A percentile compares a stretch with the other conserved stretches of the same genome.
phyloP scores from a whole-genome alignment of 2,888 invertebrate genomes.

The Acronicta leporina region DNA sequence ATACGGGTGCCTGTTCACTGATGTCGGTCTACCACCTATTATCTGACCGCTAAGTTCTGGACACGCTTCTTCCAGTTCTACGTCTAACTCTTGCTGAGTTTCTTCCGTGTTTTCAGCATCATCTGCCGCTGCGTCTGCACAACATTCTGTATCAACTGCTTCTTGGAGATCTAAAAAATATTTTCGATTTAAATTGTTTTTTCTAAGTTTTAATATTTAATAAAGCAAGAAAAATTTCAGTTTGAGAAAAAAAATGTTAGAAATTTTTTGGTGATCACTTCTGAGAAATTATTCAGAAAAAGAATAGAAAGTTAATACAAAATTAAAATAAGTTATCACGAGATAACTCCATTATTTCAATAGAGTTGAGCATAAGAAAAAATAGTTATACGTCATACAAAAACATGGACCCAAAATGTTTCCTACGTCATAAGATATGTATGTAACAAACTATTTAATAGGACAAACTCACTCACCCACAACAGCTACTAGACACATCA shows the following conservation, averaged over 20 bases:
- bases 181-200: background rate
- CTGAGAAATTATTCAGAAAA: no score
- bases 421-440: background rate
- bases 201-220: no score
- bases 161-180: constrained; percentile 76
- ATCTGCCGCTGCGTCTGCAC: constrained; percentile 63
- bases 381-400: no score
- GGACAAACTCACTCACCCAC: constrained; percentile 45
- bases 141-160: constrained; percentile 67
- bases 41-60: constrained; percentile 85
- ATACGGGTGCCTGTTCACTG: constrained; percentile 79
- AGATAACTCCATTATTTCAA: no score
- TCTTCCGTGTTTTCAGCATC: constrained; percentile 54
- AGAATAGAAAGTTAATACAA: no score
- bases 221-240: no score
- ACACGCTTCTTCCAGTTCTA: constrained; percentile 76
- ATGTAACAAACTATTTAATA: background rate
- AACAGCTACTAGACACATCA: constrained; percentile 48
- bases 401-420: background rate
- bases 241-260: no score
- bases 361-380: no score
- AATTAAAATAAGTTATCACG: no score
- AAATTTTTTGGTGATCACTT: no score
- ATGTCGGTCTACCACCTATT: constrained; percentile 80
- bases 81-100: constrained; percentile 66